Evolutionary conservation across 2,888 invertebrate species (phyloP).

Genomic region (Morpho achilles): DNA sequence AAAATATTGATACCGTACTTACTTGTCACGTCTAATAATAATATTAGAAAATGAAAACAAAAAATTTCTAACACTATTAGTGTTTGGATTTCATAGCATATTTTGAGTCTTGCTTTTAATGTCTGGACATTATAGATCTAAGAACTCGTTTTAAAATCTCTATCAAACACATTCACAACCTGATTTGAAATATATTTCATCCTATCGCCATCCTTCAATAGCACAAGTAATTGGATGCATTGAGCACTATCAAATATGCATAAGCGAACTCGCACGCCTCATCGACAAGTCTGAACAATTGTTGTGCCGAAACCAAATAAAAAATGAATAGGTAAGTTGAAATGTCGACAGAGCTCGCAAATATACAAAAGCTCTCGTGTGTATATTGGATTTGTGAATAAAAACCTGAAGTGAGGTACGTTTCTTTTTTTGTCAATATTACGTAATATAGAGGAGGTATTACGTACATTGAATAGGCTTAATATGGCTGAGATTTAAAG

Average conservation of each 20-base stretch:
- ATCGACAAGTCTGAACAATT: conserved; percentile 35
- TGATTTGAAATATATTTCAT: neutral
- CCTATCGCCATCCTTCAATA: conserved; percentile 24
- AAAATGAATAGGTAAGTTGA: conserved; percentile 33
- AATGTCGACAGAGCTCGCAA: conserved; percentile 27
- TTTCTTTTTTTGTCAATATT: neutral
- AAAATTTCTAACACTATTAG: no score
- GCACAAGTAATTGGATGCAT: conserved; percentile 33
- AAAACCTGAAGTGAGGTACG: conserved; percentile 3
- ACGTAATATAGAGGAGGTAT: neutral
- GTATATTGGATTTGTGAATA: conserved; percentile 14
- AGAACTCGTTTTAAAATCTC: neutral
- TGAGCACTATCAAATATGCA: conserved; percentile 35
- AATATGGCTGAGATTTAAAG: no score
- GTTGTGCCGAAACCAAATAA: conserved; percentile 35
- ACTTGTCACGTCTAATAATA: no score
- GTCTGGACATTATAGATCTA: no score
- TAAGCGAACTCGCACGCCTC: conserved; percentile 33
- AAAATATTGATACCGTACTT: no score
- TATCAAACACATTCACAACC: neutral
- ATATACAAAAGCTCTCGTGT: conserved; percentile 22
- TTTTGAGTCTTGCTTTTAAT: no score
- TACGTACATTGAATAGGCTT: no score
- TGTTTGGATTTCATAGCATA: no score
- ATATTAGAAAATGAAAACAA: no score